Conservation (phyloP, 2,888 invertebrate genomes). For the Macrophya alboannulata region DNA sequence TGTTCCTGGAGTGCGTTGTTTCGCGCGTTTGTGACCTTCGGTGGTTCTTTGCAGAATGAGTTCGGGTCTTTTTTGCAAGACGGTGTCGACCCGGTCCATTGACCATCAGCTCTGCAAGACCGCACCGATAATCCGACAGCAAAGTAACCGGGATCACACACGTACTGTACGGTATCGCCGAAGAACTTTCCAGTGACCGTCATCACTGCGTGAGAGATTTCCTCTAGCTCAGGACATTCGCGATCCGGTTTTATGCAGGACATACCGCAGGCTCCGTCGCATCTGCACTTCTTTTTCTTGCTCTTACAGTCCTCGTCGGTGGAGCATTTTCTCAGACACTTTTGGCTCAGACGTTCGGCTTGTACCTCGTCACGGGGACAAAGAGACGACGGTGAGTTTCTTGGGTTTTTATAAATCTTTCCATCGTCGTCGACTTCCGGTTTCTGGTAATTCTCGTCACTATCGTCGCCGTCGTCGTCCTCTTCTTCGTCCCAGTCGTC, state of each 20-base stretch:
- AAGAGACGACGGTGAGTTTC: conserved; percentile 92
- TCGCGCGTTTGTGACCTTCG: conserved; percentile 91
- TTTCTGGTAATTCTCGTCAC: conserved; percentile 73
- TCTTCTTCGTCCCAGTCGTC: conserved; percentile 82
- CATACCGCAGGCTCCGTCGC: conserved; percentile 98
- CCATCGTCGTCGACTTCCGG: conserved; percentile 90
- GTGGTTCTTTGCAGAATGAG: conserved; percentile 90
- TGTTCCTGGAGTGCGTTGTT: conserved; percentile 95
- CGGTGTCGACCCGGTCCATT: conserved; percentile 92
- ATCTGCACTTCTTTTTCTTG: conserved; percentile 97
- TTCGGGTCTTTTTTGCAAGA: conserved; percentile 92
- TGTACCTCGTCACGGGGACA: conserved; percentile 94
- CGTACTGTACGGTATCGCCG: conserved; percentile 91
- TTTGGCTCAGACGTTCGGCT: conserved; percentile 91
- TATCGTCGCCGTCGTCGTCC: conserved; percentile 81
- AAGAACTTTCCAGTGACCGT: conserved; percentile 90
- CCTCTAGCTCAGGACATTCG: conserved; percentile 91
- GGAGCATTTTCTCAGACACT: conserved; percentile 95
- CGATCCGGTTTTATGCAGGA: conserved; percentile 98
- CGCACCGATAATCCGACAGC: conserved; percentile 93
- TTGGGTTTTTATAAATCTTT: conserved; percentile 92
- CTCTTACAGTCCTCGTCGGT: conserved; percentile 98
- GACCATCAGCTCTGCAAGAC: conserved; percentile 95
- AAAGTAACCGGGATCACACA: conserved; percentile 94
- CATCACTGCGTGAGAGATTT: conserved; percentile 91